Evolutionary conservation across 2,888 invertebrate species (phyloP), one percentile per base, ranked within the genome.

Genomic region (Neocrepidodera transversa): DNA sequence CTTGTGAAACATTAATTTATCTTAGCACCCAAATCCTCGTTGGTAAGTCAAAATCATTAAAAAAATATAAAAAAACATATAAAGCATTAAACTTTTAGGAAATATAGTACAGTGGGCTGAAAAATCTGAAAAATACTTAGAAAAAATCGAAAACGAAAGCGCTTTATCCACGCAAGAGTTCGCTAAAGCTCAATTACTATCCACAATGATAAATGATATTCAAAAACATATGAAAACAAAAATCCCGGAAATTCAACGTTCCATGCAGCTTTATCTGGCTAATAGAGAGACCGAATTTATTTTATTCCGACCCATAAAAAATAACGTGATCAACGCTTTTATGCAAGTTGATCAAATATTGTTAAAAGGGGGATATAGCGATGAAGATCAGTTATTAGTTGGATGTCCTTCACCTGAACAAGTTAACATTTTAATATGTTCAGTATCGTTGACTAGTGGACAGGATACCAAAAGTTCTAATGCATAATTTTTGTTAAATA

Each of bases 271-370:
- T 1, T 99, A 99, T 79, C 83, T 99, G 52, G 94, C 97, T 10
- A 98, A 97, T 78, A 87, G 91, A 67, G 98, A 99, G 78, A 98
- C 98, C 0, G 98, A 99, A 79, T 93, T 95, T 71, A 97, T 99
- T 72, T 84, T 99, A 7, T 96, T 98, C 72, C 86, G 95, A 56
- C 97, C 97, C 1, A 92, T 98, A 47, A 89, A 93, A 87, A 93
- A 95, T 76, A 95, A 95, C 71, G 88, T 97, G 0, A 91, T 95
- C 4, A 93, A 90, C 45, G 86, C 88, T 28, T 97, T 96, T 80
- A 87, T 93, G 6, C 92, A 93, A 78, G 79, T 97, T 35, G 90
- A 91, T 68, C 91, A 92, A 75, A 81, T 91, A 14, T 80, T 97
- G 8, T 80, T 86, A 1, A 84, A 84, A 62, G 88, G 89, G 20